Conservation (phyloP, 2,113 vertebrate genomes). For the Erythrocercus mccallii region DNA sequence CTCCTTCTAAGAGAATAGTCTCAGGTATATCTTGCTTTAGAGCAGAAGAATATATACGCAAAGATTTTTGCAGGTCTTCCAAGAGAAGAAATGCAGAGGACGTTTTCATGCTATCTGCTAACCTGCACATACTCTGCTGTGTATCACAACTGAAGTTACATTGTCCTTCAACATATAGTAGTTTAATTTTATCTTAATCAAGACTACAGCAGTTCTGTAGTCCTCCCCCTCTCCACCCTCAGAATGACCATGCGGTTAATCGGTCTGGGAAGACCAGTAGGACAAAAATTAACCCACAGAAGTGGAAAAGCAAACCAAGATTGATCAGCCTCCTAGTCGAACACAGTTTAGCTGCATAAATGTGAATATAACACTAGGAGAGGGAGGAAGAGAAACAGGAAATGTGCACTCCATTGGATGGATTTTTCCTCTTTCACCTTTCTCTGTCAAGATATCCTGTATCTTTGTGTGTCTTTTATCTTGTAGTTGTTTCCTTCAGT, state of each 20-base stretch:
- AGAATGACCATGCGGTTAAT: neutral
- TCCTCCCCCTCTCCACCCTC: fast-evolving
- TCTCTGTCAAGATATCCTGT: neutral
- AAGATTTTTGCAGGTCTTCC: neutral
- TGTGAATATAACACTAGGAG: neutral
- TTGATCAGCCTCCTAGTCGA: neutral
- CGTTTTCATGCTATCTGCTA: neutral
- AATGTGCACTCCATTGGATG: neutral
- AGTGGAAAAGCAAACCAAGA: neutral
- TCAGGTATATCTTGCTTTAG: neutral
- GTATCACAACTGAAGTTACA: neutral
- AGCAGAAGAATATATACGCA: neutral
- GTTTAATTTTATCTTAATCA: neutral
- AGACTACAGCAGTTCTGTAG: neutral
- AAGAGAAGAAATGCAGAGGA: neutral
- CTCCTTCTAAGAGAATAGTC: neutral
- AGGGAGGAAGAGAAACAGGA: neutral
- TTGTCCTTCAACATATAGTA: neutral
- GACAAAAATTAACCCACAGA: neutral
- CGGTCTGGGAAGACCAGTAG: neutral
- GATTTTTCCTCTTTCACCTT: neutral
- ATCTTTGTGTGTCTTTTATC: neutral
- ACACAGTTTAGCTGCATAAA: neutral
- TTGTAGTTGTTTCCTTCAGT: neutral
- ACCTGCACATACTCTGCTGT: neutral